Percentiles rank a stretch among this genome's conserved stretches.
These are phyloP conservation scores for Galleria mellonella DNA, from an alignment of 1,140 invertebrate genomes.

Conservation along the genomic window DNA sequence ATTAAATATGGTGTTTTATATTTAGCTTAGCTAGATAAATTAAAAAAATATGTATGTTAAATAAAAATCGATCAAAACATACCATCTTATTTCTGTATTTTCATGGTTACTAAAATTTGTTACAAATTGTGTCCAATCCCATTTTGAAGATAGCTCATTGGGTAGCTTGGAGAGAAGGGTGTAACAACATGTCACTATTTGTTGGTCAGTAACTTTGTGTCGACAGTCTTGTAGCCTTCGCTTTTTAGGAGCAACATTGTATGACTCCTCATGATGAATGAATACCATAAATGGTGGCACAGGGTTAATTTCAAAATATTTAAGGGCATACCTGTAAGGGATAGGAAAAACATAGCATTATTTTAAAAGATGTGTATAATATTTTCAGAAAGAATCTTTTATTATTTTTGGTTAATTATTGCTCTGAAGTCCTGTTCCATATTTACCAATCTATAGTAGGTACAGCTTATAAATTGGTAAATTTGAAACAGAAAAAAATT, in stretches of 20 bases:
- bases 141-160: constrained; percentile 55
- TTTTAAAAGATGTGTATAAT: no score
- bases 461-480: no score
- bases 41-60: no score
- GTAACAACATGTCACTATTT: constrained; percentile 53
- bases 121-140: constrained; percentile 65
- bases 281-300: constrained; percentile 55
- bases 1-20: no score
- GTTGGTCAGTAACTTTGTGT: constrained; percentile 49
- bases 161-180: constrained; percentile 46
- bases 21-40: no score
- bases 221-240: constrained; percentile 41
- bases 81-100: constrained; percentile 52
- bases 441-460: no score
- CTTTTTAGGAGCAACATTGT: constrained; percentile 64
- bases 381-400: no score
- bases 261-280: constrained; percentile 52
- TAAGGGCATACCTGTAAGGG: constrained; percentile 56
- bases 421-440: no score
- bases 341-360: constrained; percentile 4
- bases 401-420: no score
- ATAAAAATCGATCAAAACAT: no score
- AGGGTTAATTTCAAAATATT: constrained; percentile 63
- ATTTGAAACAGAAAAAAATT: no score
- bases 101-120: constrained; percentile 44